phyloP scores from a whole-genome alignment of 2,888 invertebrate species.

The Spodoptera littoralis region DNA sequence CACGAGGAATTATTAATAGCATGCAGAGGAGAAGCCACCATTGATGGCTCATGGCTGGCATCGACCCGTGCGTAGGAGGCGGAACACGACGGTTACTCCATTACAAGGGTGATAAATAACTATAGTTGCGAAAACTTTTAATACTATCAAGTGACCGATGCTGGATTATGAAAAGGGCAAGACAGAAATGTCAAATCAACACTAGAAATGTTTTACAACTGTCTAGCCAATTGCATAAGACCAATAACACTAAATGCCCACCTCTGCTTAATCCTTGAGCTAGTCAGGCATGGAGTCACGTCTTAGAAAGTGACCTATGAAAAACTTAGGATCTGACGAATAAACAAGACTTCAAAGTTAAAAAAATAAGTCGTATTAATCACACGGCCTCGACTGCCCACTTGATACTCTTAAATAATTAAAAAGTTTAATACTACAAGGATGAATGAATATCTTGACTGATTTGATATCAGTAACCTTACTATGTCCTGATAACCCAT shows the following conservation, averaged over 20 bases:
- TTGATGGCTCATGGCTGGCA: slow-evolving; percentile 58
- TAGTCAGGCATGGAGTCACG: background rate
- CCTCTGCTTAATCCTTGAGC: slow-evolving; percentile 1
- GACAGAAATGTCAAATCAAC: background rate
- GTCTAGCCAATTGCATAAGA: too few species aligned
- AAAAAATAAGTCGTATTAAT: too few species aligned
- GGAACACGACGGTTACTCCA: slow-evolving; percentile 54
- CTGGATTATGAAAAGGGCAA: background rate
- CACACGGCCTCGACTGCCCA: too few species aligned
- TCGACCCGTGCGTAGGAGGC: slow-evolving; percentile 56
- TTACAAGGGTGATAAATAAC: slow-evolving; percentile 47
- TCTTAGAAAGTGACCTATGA: too few species aligned
- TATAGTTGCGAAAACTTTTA: slow-evolving; percentile 25
- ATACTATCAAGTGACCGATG: slow-evolving; percentile 13
- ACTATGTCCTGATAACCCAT: slow-evolving; percentile 13
- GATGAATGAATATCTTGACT: slow-evolving; percentile 14
- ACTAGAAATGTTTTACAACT: too few species aligned
- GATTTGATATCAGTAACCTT: slow-evolving; percentile 15
- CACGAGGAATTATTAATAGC: slow-evolving; percentile 66
- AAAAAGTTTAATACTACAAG: background rate
- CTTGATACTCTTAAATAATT: too few species aligned
- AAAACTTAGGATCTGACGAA: too few species aligned
- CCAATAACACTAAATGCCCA: too few species aligned
- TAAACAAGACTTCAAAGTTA: too few species aligned
- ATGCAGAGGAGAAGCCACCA: slow-evolving; percentile 54